Percentiles rank a stretch among this genome's conserved stretches.
These are phyloP conservation scores for Tetranychus piercei DNA, from an alignment of 2,888 invertebrate species.

Conservation along the genomic window DNA sequence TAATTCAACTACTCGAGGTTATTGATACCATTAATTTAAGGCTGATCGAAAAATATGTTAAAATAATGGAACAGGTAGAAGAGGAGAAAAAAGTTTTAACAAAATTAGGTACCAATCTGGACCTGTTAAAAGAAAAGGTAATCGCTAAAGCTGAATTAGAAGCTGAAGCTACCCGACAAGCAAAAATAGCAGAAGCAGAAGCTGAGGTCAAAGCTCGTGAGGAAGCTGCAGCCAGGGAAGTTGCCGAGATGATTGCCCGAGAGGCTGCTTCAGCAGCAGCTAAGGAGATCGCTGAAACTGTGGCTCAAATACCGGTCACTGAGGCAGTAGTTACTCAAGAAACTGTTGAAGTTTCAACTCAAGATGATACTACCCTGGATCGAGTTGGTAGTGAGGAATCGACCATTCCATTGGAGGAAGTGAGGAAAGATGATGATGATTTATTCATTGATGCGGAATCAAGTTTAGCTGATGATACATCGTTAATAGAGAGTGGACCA, in stretches of 20 bases:
- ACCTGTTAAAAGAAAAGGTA: background rate
- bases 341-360: background rate
- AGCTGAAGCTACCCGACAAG: background rate
- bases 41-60: background rate
- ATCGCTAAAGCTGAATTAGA: background rate
- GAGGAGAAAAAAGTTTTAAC: background rate
- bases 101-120: background rate
- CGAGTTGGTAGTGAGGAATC: background rate
- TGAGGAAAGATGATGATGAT: background rate
- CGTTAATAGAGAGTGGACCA: background rate
- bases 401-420: background rate
- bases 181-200: background rate
- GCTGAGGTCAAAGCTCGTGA: conserved; percentile 4
- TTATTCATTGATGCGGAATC: background rate
- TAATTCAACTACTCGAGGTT: background rate
- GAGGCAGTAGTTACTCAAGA: background rate
- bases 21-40: background rate
- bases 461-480: background rate
- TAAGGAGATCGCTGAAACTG: background rate
- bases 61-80: background rate
- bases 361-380: background rate
- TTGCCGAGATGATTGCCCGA: background rate
- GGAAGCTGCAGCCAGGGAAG: background rate
- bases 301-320: background rate
- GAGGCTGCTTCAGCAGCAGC: background rate